Conservation (phyloP, 2,797 vertebrate genomes). For the Amniataba percoides region DNA sequence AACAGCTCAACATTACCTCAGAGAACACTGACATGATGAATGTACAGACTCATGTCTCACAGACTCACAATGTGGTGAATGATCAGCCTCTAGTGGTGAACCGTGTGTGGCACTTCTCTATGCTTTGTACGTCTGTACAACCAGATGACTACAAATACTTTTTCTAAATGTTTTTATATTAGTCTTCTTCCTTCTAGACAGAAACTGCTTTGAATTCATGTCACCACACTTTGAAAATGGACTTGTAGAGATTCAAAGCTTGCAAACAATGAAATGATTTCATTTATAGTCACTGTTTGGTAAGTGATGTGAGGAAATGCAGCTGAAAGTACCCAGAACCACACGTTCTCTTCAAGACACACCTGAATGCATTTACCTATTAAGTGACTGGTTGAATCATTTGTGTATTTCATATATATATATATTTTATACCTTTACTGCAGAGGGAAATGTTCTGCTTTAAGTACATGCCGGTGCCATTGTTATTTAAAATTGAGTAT, state of each 20-base stretch:
- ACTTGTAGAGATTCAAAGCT: no score
- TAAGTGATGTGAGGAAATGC: not conserved
- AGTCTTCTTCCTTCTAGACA: no score
- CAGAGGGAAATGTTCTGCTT: no score
- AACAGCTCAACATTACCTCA: not conserved
- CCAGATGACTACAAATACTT: not conserved
- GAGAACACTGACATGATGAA: not conserved
- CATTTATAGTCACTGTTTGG: not conserved
- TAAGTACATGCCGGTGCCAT: no score
- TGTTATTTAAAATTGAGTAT: no score
- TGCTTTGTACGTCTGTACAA: not conserved
- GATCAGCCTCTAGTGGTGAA: conserved; percentile 30
- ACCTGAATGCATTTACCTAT: not conserved
- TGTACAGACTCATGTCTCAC: no score
- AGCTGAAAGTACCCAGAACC: not conserved
- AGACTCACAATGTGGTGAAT: not conserved
- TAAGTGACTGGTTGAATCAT: no score
- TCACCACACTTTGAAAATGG: no score
- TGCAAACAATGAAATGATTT: not conserved
- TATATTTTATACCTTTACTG: not conserved
- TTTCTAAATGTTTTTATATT: not conserved
- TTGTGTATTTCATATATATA: not conserved
- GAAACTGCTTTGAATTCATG: no score
- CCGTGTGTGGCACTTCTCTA: not conserved
- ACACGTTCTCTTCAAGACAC: no score